phyloP scores from a whole-genome alignment of 1,140 invertebrate genomes.

The Carposina sasakii region DNA sequence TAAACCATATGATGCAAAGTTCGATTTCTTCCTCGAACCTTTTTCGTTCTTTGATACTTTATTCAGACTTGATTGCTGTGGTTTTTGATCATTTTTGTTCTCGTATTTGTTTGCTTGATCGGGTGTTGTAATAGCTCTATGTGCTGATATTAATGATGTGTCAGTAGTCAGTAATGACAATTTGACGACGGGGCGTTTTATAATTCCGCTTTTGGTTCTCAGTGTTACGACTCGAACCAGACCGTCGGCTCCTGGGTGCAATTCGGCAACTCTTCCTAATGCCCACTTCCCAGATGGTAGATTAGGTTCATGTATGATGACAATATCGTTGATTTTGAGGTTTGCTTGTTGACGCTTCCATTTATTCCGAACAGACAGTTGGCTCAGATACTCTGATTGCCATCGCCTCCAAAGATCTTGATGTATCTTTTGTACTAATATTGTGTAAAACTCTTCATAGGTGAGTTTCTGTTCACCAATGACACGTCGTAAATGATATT shows the following conservation, averaged over 20 bases:
- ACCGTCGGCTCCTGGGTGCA: conserved; percentile 36
- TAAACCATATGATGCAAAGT: neutral
- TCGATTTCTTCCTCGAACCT: no score
- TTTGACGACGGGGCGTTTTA: conserved; percentile 14
- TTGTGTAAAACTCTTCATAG: conserved; percentile 26
- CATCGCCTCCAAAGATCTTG: conserved; percentile 35
- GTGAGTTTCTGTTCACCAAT: conserved; percentile 18
- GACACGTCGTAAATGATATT: conserved; percentile 35
- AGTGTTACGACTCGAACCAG: conserved; percentile 37
- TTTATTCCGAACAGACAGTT: conserved; percentile 25
- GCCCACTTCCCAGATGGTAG: conserved; percentile 37
- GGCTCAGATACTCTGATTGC: conserved; percentile 31
- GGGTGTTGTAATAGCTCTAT: no score
- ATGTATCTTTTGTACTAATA: conserved; percentile 11
- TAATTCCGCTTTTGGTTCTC: conserved; percentile 19
- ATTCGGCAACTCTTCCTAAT: conserved; percentile 33
- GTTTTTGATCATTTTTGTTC: neutral
- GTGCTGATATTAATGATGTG: no score
- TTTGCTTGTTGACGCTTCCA: conserved; percentile 15
- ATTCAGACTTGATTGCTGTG: no score
- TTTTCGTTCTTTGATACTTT: neutral
- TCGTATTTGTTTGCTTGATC: neutral
- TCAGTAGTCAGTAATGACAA: neutral
- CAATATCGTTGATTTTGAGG: conserved; percentile 14
- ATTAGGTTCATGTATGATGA: conserved; percentile 38